Evolutionary conservation across 2,113 vertebrate species (phyloP).

Genomic region (Arizona elegans): DNA sequence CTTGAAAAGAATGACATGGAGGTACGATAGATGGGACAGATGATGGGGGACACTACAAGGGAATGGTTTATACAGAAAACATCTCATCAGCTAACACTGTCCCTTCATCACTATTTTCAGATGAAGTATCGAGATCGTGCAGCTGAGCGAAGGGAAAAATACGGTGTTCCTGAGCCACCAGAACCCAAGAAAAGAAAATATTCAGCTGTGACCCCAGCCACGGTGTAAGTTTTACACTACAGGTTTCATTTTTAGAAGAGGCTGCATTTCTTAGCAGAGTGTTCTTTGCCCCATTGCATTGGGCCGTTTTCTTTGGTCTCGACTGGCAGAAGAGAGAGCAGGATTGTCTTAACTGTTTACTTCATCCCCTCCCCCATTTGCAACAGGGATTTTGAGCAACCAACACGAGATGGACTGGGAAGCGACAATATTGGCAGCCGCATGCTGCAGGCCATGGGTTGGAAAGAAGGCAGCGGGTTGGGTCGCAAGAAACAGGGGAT

Average conservation of each 20-base stretch:
- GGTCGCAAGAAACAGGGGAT: conserved; percentile 68
- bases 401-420: conserved; percentile 59
- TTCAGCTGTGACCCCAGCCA: conserved; percentile 63
- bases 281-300: neutral
- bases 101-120: conserved; percentile 12
- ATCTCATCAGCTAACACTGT: neutral
- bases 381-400: conserved; percentile 65
- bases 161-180: conserved; percentile 67
- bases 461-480: conserved; percentile 67
- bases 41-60: no score
- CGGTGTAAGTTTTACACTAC: conserved; percentile 42
- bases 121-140: conserved; percentile 72
- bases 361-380: neutral
- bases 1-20: conserved; percentile 75
- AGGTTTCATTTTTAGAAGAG: neutral
- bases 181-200: conserved; percentile 80
- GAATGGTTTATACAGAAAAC: no score
- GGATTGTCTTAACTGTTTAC: neutral
- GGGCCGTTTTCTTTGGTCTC: neutral
- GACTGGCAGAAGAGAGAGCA: neutral
- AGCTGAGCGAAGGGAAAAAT: conserved; percentile 71
- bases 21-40: conserved; percentile 48
- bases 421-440: conserved; percentile 68
- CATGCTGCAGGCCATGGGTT: conserved; percentile 69
- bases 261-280: neutral